Conservation (phyloP, 2,113 vertebrate species). For the Triplophysa siluroides region DNA sequence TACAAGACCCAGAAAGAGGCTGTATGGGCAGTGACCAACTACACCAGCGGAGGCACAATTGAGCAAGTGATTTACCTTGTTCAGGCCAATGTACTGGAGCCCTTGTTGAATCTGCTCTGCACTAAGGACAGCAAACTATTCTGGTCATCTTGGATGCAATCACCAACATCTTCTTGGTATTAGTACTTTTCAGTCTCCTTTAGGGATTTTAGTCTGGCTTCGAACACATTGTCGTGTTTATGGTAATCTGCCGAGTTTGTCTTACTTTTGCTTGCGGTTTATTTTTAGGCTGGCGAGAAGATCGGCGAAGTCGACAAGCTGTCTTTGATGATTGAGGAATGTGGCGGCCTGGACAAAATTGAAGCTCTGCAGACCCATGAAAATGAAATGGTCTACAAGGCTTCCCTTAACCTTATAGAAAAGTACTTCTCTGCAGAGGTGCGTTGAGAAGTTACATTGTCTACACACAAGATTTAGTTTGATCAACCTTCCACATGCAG, state of each 20-base stretch:
- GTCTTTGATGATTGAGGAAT: constrained; percentile 93
- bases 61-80: constrained; percentile 92
- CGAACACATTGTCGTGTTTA: background rate
- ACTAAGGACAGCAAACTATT: constrained; percentile 90
- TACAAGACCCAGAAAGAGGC: constrained; percentile 98
- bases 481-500: too few species aligned
- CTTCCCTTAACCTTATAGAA: constrained; percentile 87
- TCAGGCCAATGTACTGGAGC: constrained; percentile 86
- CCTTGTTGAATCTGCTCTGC: constrained; percentile 84
- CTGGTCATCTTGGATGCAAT: constrained; percentile 94
- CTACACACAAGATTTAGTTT: too few species aligned
- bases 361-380: constrained; percentile 93
- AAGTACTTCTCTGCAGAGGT: constrained; percentile 96
- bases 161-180: constrained; percentile 90
- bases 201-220: background rate
- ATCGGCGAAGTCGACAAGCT: constrained; percentile 91
- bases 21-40: constrained; percentile 95
- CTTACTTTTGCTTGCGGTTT: background rate
- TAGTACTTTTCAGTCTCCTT: constrained; percentile 42
- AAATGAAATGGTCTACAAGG: constrained; percentile 91
- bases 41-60: constrained; percentile 92
- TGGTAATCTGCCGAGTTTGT: background rate
- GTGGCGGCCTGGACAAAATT: constrained; percentile 90
- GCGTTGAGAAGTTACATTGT: constrained; percentile 44
- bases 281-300: constrained; percentile 89